Conservation (phyloP, 1,140 invertebrate genomes). For the Platorchestia sp. region DNA sequence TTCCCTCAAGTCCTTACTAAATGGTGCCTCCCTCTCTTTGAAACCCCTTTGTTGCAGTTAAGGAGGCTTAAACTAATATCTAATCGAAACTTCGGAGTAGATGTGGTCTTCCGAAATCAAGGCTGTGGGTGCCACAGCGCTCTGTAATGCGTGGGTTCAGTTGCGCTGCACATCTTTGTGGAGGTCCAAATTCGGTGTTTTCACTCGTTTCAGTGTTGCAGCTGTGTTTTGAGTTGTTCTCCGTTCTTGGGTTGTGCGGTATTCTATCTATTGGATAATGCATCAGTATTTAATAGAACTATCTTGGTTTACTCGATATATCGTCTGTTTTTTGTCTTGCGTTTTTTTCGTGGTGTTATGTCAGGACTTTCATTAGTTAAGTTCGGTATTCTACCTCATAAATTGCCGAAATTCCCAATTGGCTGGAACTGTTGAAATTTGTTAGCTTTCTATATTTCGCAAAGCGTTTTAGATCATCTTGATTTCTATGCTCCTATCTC, state of each 20-base stretch:
- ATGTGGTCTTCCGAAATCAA: not conserved
- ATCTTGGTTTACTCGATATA: not conserved
- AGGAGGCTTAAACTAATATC: no score
- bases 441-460: not conserved
- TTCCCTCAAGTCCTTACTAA: no score
- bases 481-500: not conserved
- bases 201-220: not conserved
- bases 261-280: not conserved
- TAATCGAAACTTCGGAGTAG: no score
- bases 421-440: not conserved
- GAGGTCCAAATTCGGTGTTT: not conserved
- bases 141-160: not conserved
- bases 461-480: not conserved
- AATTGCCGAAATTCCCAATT: not conserved
- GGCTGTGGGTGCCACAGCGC: not conserved
- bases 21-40: no score
- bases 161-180: not conserved
- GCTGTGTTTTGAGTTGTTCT: not conserved
- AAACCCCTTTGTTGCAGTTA: no score
- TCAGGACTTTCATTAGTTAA: not conserved
- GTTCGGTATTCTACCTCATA: not conserved
- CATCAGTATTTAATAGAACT: not conserved
- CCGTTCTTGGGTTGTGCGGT: not conserved
- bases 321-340: not conserved
- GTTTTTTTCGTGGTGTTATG: not conserved